Evolutionary conservation across 2,888 invertebrate species (phyloP).

Genomic region (Pseudoips prasinana): DNA sequence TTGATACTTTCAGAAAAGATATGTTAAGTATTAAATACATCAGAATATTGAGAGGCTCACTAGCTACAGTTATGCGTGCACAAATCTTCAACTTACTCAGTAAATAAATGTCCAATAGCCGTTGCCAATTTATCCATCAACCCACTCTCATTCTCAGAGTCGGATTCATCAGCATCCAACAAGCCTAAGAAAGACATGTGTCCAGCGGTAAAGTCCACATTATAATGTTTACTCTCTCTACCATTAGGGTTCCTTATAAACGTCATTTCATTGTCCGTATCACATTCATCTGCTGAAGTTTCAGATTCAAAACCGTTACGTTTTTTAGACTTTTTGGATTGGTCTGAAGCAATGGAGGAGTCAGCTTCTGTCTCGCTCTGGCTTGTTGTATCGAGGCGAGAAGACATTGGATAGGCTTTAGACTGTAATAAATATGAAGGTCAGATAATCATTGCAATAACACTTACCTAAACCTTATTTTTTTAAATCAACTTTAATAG

Average conservation of each 20-base stretch:
- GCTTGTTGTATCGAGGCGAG: constrained; percentile 52
- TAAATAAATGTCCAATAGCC: constrained; percentile 90
- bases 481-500: too few relatives aligned
- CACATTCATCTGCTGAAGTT: constrained; percentile 82
- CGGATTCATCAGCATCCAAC: constrained; percentile 85
- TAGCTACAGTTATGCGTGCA: too few relatives aligned
- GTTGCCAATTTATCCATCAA: constrained; percentile 86
- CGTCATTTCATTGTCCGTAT: constrained; percentile 82
- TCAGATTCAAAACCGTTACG: constrained; percentile 77
- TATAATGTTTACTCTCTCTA: constrained; percentile 52
- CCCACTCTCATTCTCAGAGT: constrained; percentile 88
- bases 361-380: constrained; percentile 50
- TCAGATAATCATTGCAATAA: too few relatives aligned
- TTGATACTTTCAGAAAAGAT: too few relatives aligned
- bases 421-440: constrained; percentile 57
- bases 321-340: constrained; percentile 49
- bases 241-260: constrained; percentile 76
- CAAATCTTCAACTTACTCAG: constrained; percentile 86
- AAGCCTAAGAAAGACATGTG: constrained; percentile 75
- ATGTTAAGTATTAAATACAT: too few relatives aligned
- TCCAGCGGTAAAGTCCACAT: constrained; percentile 63
- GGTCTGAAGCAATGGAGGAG: constrained; percentile 37
- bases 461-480: too few relatives aligned
- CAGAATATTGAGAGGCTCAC: too few relatives aligned
- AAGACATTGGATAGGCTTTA: constrained; percentile 81